Conservation (phyloP, 2,113 vertebrate genomes). For the Dicentrarchus labrax region DNA sequence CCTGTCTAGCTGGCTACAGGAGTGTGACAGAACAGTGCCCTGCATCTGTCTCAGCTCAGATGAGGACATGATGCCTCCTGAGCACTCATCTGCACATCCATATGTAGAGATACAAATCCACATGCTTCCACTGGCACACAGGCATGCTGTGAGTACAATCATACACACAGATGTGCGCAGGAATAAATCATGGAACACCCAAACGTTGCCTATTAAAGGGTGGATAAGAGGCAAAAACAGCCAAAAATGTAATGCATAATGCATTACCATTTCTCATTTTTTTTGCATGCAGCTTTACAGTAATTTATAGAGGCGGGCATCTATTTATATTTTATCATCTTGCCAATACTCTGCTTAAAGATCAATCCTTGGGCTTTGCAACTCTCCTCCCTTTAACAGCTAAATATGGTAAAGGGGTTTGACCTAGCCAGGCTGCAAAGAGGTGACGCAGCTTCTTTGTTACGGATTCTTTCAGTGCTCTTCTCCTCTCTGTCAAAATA, state of each 20-base stretch:
- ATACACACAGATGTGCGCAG: not conserved
- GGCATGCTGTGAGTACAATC: not conserved
- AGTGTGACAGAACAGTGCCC: constrained; percentile 49
- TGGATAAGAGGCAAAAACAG: constrained; percentile 16
- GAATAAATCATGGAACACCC: constrained; percentile 1
- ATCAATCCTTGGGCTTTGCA: constrained; percentile 29
- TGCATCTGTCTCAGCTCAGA: constrained; percentile 56
- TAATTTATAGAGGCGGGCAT: constrained; percentile 32
- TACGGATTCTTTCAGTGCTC: constrained; percentile 35
- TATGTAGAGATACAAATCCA: not conserved
- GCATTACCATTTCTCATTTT: constrained; percentile 8
- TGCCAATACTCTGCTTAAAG: constrained; percentile 17
- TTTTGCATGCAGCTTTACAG: not conserved
- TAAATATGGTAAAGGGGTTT: constrained; percentile 34
- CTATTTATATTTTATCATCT: constrained; percentile 40
- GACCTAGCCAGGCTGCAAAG: constrained; percentile 36
- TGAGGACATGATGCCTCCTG: constrained; percentile 40
- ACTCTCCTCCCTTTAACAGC: constrained; percentile 19
- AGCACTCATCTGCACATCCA: not conserved
- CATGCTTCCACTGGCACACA: not conserved
- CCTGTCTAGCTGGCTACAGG: constrained; percentile 45
- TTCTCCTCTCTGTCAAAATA: constrained; percentile 58
- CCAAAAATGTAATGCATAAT: constrained; percentile 19
- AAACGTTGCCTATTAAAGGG: not conserved
- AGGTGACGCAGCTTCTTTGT: constrained; percentile 52